Percentiles rank a stretch among this genome's conserved stretches.
Evolutionary conservation across 2,888 invertebrate genomes (phyloP).

Genomic region (Drosophila cognata): DNA sequence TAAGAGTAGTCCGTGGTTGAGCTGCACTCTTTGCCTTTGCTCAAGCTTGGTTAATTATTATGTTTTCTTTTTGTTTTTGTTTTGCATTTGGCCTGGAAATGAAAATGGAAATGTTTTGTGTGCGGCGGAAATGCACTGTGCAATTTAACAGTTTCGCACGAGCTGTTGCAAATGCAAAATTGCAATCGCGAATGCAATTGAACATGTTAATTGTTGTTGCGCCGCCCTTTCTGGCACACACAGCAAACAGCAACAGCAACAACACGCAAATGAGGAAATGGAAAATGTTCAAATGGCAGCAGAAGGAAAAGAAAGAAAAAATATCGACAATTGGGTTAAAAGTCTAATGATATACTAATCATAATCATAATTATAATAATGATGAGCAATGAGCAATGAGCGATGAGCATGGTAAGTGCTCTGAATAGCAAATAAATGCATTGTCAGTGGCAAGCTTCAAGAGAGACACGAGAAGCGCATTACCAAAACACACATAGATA

Average conservation of each 20-base stretch:
- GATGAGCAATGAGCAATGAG: constrained; percentile 13
- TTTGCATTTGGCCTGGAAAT: constrained; percentile 29
- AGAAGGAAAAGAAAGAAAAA: background rate
- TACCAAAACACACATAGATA: constrained; percentile 5
- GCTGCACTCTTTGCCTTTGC: background rate
- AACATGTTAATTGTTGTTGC: constrained; percentile 57
- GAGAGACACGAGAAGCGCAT: constrained; percentile 8
- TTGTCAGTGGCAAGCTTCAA: constrained; percentile 29
- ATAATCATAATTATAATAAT: constrained; percentile 19
- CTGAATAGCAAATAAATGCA: constrained; percentile 20
- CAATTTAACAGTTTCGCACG: constrained; percentile 47
- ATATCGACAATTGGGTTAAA: constrained; percentile 60
- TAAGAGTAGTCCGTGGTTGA: background rate
- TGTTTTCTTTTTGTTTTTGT: constrained; percentile 5
- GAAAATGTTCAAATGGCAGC: constrained; percentile 7
- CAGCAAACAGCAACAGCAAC: background rate
- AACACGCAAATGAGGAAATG: constrained; percentile 35
- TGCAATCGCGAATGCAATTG: constrained; percentile 47
- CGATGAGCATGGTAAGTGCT: constrained; percentile 1
- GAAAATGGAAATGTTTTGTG: constrained; percentile 31
- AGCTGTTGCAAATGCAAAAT: constrained; percentile 49
- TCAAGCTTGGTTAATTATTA: background rate
- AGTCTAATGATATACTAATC: constrained; percentile 52
- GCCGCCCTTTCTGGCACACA: constrained; percentile 35
- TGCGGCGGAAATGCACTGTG: constrained; percentile 44